Percentiles rank a stretch among this genome's conserved stretches.
Evolutionary conservation across 2,113 vertebrate genomes (phyloP).

Genomic region (Centropristis striata): DNA sequence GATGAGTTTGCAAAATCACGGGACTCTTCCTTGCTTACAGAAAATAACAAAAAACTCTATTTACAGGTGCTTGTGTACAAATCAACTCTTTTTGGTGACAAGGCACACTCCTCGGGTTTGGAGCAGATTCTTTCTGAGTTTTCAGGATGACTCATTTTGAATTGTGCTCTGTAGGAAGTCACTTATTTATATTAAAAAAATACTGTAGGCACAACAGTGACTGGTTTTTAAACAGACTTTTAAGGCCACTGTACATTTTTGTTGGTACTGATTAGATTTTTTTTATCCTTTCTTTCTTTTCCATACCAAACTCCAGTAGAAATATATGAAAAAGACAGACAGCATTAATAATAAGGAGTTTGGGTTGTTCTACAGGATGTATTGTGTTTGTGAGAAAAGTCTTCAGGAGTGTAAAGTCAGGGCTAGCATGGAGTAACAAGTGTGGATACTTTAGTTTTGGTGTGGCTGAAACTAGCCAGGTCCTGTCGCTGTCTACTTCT

Average conservation of each 20-base stretch:
- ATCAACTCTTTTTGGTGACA: not conserved
- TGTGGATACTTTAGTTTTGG: slow-evolving; percentile 1
- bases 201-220: slow-evolving; percentile 1
- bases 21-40: not conserved
- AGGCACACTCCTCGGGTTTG: not conserved
- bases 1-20: not conserved
- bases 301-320: not conserved
- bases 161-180: slow-evolving; percentile 16
- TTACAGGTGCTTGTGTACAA: slow-evolving; percentile 52
- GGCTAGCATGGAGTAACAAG: not conserved
- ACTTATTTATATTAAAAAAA: slow-evolving; percentile 6
- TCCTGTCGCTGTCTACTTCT: not conserved
- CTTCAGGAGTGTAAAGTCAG: not conserved
- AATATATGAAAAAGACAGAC: not conserved
- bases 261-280: not conserved
- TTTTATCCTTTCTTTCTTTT: not conserved
- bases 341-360: not conserved
- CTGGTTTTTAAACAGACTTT: not conserved
- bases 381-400: not conserved
- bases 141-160: not conserved
- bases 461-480: not conserved
- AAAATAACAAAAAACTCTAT: slow-evolving; percentile 41
- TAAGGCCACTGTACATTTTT: not conserved
- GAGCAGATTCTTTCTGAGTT: not conserved
- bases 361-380: not conserved